phyloP scores from a whole-genome alignment of 2,113 vertebrate species.

The Accipiter virgatus region DNA sequence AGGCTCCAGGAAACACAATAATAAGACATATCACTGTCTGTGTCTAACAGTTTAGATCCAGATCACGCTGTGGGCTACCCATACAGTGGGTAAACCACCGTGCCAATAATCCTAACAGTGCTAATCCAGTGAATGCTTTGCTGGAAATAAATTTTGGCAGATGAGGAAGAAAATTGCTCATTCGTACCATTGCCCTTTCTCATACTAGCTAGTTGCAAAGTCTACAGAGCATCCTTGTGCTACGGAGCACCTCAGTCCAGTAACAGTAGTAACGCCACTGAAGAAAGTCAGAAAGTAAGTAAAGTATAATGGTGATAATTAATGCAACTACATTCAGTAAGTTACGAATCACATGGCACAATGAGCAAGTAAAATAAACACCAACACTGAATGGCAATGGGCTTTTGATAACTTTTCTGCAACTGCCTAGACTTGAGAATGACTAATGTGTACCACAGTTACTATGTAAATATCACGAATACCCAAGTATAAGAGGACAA shows the following conservation, averaged over 20 bases:
- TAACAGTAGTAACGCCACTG: accelerated
- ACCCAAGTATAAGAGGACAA: not conserved
- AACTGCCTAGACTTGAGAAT: not conserved
- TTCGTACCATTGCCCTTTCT: not conserved
- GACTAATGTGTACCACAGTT: too few species aligned
- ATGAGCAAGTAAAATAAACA: not conserved
- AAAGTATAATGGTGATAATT: accelerated
- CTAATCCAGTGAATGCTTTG: not conserved
- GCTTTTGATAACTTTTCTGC: not conserved
- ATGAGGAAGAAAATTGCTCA: not conserved
- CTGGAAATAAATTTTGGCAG: accelerated
- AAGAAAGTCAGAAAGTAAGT: too few species aligned
- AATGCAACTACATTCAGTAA: not conserved
- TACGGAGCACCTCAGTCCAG: not conserved
- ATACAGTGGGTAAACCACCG: accelerated
- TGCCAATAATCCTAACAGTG: not conserved
- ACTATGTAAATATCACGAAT: not conserved
- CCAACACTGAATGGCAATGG: not conserved
- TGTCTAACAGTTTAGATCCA: not conserved
- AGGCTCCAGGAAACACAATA: not conserved
- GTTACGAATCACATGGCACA: too few species aligned
- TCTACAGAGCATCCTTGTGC: accelerated
- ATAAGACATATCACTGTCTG: accelerated
- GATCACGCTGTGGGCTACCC: not conserved
- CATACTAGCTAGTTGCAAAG: accelerated